Percentiles rank a stretch among this genome's conserved stretches.
Evolutionary conservation across 2,797 vertebrate species (phyloP).

Genomic region (Thamnophis elegans): DNA sequence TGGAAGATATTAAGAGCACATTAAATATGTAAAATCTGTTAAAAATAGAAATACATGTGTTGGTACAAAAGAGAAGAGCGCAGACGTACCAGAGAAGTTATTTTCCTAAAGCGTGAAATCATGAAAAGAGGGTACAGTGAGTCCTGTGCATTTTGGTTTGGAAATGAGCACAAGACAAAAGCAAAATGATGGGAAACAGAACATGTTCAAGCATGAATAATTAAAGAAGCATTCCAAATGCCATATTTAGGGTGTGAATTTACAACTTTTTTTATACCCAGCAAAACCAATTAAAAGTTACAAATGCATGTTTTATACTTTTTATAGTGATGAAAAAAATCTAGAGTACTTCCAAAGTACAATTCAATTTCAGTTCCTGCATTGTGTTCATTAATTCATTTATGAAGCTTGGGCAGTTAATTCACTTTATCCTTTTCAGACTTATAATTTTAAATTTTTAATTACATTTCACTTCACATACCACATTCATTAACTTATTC

Average conservation of each 20-base stretch:
- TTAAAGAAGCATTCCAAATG: conserved; percentile 33
- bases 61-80: neutral
- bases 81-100: neutral
- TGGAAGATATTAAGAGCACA: neutral
- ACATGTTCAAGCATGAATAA: conserved; percentile 12
- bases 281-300: conserved; percentile 53
- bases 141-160: neutral
- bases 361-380: conserved; percentile 37
- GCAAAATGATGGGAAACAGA: neutral
- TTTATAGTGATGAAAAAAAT: conserved; percentile 11
- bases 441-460: conserved; percentile 51
- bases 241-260: conserved; percentile 16
- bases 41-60: neutral
- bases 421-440: conserved; percentile 58
- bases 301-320: conserved; percentile 22
- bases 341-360: conserved; percentile 49
- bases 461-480: conserved; percentile 58
- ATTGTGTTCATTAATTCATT: conserved; percentile 47
- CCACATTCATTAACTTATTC: conserved; percentile 44
- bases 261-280: neutral
- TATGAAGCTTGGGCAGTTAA: conserved; percentile 55
- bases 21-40: neutral
- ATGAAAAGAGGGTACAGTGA: neutral
- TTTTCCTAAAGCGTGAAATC: neutral
- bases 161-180: neutral